phyloP scores from a whole-genome alignment of 2,113 vertebrate genomes.

The Dryoscopus gambensis region DNA sequence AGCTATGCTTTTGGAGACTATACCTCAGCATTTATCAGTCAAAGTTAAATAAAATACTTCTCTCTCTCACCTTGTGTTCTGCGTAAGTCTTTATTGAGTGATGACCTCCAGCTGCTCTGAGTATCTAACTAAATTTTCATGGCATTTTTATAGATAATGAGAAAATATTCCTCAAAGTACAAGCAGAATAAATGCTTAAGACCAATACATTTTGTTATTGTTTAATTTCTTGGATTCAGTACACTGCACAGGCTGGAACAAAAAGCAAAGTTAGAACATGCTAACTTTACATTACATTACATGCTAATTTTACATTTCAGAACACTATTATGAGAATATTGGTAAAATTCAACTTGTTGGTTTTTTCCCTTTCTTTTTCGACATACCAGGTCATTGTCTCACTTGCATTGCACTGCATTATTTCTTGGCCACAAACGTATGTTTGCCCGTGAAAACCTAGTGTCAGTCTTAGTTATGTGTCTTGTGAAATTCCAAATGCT shows the following conservation, averaged over 20 bases:
- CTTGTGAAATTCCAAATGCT: constrained; percentile 59
- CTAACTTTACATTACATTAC: too few relatives aligned
- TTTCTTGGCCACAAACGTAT: constrained; percentile 37
- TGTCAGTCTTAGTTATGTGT: constrained; percentile 39
- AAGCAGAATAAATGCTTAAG: background rate
- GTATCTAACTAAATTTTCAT: background rate
- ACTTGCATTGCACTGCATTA: background rate
- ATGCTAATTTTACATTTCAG: background rate
- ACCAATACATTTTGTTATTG: background rate
- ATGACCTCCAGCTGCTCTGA: background rate
- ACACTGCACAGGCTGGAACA: background rate
- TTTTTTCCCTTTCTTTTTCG: background rate
- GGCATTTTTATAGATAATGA: background rate
- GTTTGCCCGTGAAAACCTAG: constrained; percentile 37
- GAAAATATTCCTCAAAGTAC: background rate
- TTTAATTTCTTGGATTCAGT: background rate
- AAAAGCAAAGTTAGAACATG: background rate
- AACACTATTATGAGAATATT: background rate
- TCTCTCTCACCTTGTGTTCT: background rate
- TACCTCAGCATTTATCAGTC: background rate
- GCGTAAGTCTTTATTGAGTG: background rate
- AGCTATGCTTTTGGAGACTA: background rate
- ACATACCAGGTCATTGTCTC: background rate
- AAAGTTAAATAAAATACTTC: background rate
- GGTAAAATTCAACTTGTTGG: background rate